Percentiles rank a stretch among this genome's conserved stretches.
Evolutionary conservation across 2,797 vertebrate genomes (phyloP).

Genomic region (Cryptoprocta ferox): DNA sequence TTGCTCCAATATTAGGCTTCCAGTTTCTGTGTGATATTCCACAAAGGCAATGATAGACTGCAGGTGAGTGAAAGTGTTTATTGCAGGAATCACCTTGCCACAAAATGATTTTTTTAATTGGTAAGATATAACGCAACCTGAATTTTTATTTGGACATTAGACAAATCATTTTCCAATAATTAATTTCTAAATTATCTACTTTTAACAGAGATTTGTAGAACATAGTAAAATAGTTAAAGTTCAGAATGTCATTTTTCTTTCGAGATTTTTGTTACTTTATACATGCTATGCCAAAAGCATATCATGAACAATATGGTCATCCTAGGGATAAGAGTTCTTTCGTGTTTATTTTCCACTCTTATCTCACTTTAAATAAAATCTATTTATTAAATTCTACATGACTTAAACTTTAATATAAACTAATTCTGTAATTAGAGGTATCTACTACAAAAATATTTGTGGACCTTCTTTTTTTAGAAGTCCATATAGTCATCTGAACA

Average conservation of each 20-base stretch:
- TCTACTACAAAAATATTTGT: not conserved
- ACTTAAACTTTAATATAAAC: slow-evolving; percentile 8
- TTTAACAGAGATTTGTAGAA: not conserved
- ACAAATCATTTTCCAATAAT: not conserved
- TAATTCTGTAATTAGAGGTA: not conserved
- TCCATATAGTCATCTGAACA: not conserved
- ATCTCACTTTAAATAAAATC: not conserved
- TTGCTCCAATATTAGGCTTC: not conserved
- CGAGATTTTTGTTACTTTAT: not conserved
- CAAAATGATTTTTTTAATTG: not conserved
- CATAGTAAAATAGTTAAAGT: not conserved
- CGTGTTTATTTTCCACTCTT: slow-evolving; percentile 15
- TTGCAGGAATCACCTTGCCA: not conserved
- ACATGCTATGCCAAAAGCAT: not conserved
- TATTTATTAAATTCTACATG: not conserved
- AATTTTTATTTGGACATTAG: slow-evolving; percentile 2
- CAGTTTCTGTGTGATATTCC: not conserved
- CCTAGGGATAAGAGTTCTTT: not conserved
- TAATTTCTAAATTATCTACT: not conserved
- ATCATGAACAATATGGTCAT: not conserved
- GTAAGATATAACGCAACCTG: not conserved
- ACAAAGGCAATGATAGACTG: not conserved
- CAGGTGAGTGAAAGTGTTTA: not conserved
- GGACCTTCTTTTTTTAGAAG: not conserved
- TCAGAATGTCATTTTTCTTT: not conserved